Evolutionary conservation across 1,140 invertebrate genomes (phyloP), one percentile per base, ranked within the genome.

Genomic region (Neotoxoptera formosana): DNA sequence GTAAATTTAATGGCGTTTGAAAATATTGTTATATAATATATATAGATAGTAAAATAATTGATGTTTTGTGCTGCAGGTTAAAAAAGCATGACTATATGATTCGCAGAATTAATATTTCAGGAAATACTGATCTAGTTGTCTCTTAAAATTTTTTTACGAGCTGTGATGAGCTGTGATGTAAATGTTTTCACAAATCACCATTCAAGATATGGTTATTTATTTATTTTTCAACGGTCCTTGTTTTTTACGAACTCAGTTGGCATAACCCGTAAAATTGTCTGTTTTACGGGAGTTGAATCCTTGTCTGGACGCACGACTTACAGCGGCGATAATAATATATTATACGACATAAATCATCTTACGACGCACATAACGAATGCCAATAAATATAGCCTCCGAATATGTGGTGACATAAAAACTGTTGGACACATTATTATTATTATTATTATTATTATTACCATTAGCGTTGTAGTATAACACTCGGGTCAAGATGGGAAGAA

Each of bases 291-390:
- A 81, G 14, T 84, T 41, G 41, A 84, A 84, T 9, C 21, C 41
- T 41, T 41, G 83, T 84, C 30, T 2, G 21, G 7, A 45, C 11
- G 11, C 9, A 45, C 41, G 8, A 41, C 36, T 84, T 76, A 76
- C 60, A 23, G 14, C 30, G 14, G 41, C 7, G 11, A 41, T 41
- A 84, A 30, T 41, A 84, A 30, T 45, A 84, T 84, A 41, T 41
- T 84, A 25, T 84, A 84, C 83, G 23, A 84, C 23, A 84, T 84
- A 84, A 84, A 84, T 84, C 83, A 83, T 83, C 14, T 84, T 9
- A 45, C 23, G 41, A 45, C 9, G 9, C 23, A 84, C 8, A 45
- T 84, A 45, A 84, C 41, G 23, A 45, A 25, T 25, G 25, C 21
- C 9, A 84, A 84, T 84, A 84, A 84, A 84, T 30, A 84, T 30